Conservation (phyloP, 2,888 invertebrate genomes). For the Sarcophaga subvicina region DNA sequence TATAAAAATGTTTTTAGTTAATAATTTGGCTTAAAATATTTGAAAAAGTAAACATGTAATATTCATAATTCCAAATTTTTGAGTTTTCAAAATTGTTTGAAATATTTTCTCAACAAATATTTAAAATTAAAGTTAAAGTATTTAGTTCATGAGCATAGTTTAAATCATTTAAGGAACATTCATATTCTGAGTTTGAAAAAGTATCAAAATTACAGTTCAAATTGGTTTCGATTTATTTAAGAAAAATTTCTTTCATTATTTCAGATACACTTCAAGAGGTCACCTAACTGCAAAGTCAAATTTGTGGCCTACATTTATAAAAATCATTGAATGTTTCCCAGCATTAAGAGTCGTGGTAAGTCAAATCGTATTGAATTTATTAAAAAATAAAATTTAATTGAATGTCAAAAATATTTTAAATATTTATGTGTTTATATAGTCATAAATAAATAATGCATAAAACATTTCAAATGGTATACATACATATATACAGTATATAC, state of each 20-base stretch:
- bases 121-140: background rate
- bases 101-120: background rate
- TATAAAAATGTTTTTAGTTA: too few species aligned
- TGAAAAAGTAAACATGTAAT: too few species aligned
- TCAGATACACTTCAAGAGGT: background rate
- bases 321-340: background rate
- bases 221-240: background rate
- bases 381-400: background rate
- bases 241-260: background rate
- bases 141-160: too few species aligned
- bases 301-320: background rate
- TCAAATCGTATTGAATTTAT: background rate
- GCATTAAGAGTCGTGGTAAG: background rate
- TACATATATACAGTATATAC: slow-evolving; percentile 5
- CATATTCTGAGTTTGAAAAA: too few species aligned
- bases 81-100: background rate
- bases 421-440: background rate
- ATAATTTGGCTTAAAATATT: too few species aligned
- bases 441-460: background rate
- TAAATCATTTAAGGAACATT: too few species aligned
- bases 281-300: too few species aligned
- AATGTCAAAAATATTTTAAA: background rate
- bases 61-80: background rate
- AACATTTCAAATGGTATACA: background rate
- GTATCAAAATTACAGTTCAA: background rate